These are phyloP conservation scores for Poliocrania exsul DNA, from an alignment of 2,797 vertebrate species.

Conservation along the genomic window DNA sequence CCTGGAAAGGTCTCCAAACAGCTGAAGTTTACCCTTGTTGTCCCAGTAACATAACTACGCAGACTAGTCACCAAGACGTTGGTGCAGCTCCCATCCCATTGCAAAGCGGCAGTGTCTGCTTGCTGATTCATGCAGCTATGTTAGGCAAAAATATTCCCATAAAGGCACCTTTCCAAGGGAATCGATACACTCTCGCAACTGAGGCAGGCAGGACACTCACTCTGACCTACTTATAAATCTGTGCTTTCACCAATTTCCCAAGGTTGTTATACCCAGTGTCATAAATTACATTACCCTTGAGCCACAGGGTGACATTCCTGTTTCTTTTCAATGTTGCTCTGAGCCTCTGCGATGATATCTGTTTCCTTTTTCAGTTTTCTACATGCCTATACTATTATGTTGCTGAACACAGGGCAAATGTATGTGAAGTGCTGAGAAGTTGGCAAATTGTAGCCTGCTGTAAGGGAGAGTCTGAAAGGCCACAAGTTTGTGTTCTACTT, in stretches of 20 bases:
- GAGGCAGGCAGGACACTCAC: background rate
- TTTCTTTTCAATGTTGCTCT: background rate
- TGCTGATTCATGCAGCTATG: background rate
- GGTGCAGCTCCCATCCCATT: background rate
- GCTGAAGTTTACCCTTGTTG: conserved; percentile 32
- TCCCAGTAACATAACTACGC: conserved; percentile 1
- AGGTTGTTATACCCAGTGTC: background rate
- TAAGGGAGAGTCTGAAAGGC: background rate
- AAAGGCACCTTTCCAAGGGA: background rate
- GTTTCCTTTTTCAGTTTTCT: background rate
- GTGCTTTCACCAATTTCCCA: fast-evolving
- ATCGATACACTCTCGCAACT: fast-evolving
- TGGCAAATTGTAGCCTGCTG: background rate
- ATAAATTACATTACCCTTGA: background rate
- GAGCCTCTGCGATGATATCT: background rate
- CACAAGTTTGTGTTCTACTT: background rate
- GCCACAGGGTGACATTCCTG: background rate
- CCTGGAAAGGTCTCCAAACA: background rate
- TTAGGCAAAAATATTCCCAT: background rate
- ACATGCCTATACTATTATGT: background rate
- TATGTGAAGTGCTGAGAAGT: background rate
- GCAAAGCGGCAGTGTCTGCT: background rate
- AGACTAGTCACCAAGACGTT: background rate
- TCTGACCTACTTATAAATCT: background rate
- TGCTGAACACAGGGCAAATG: background rate